Evolutionary conservation across 2,113 vertebrate species (phyloP).

Genomic region (Scatophagus argus): DNA sequence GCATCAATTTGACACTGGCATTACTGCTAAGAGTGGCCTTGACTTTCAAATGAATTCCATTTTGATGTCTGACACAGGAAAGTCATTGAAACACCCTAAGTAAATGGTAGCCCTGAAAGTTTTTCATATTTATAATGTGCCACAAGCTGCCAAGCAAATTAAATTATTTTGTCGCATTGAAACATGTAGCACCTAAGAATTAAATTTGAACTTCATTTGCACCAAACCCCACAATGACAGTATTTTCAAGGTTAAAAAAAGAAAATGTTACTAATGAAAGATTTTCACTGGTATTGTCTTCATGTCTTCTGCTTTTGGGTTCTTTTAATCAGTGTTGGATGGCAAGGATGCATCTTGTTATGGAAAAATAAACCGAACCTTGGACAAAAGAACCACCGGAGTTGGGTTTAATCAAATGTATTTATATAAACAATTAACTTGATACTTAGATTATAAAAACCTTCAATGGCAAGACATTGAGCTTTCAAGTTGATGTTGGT

Average conservation of each 20-base stretch:
- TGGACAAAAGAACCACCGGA: not conserved
- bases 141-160: slow-evolving; percentile 37
- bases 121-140: slow-evolving; percentile 41
- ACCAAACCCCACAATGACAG: not conserved
- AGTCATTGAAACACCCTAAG: slow-evolving; percentile 14
- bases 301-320: slow-evolving; percentile 1
- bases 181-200: slow-evolving; percentile 18
- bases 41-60: slow-evolving; percentile 46
- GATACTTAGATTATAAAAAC: slow-evolving; percentile 19
- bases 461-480: not conserved
- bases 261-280: not conserved
- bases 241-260: slow-evolving; percentile 12
- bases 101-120: slow-evolving; percentile 13
- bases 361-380: slow-evolving; percentile 9
- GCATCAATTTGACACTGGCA: slow-evolving; percentile 44
- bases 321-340: slow-evolving; percentile 22
- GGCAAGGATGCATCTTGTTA: slow-evolving; percentile 22
- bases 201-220: slow-evolving; percentile 25
- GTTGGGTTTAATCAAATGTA: slow-evolving; percentile 22
- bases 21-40: slow-evolving; percentile 29
- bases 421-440: not conserved
- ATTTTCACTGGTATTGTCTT: not conserved
- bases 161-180: slow-evolving; percentile 47
- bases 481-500: not conserved
- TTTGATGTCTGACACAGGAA: slow-evolving; percentile 33